phyloP scores from a whole-genome alignment of 1,140 invertebrate species.

The Atta texana region DNA sequence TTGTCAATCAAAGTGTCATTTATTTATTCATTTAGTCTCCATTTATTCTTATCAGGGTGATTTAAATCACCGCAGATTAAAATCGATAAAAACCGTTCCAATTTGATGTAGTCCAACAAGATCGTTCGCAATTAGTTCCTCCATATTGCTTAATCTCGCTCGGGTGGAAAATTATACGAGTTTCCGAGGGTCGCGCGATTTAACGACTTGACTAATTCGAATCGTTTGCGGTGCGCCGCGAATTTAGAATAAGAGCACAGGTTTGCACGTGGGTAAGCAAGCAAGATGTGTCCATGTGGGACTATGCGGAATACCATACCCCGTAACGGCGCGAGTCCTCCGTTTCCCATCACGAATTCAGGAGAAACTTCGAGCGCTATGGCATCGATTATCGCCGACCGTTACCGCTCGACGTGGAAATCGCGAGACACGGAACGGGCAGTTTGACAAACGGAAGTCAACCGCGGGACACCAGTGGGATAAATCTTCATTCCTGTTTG shows the following conservation, averaged over 20 bases:
- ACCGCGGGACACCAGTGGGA: slow-evolving; percentile 42
- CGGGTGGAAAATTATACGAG: slow-evolving; percentile 45
- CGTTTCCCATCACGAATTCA: slow-evolving; percentile 34
- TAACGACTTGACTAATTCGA: slow-evolving; percentile 56
- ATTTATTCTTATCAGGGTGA: too few relatives aligned
- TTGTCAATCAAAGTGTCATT: too few relatives aligned
- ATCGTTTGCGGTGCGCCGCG: slow-evolving; percentile 53
- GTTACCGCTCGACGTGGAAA: slow-evolving; percentile 16
- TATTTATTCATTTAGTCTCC: too few relatives aligned
- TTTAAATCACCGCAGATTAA: slow-evolving; percentile 4
- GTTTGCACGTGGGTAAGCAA: slow-evolving; percentile 36
- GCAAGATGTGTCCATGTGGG: slow-evolving; percentile 20
- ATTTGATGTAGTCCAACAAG: slow-evolving; percentile 8
- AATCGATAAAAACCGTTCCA: slow-evolving; percentile 11
- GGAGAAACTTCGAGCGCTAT: slow-evolving; percentile 31
- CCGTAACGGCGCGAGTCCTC: not conserved
- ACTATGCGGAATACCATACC: not conserved
- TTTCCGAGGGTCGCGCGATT: slow-evolving; percentile 43
- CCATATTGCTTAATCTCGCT: slow-evolving; percentile 31
- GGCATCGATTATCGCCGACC: slow-evolving; percentile 46
- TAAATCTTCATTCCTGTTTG: slow-evolving; percentile 63
- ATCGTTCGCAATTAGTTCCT: slow-evolving; percentile 53
- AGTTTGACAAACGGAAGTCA: slow-evolving; percentile 62
- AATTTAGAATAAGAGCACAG: slow-evolving; percentile 48
- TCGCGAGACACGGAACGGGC: slow-evolving; percentile 25